A percentile compares a stretch with the other conserved stretches of the same genome.
phyloP scores from a whole-genome alignment of 2,888 invertebrate species.

The Ceramica pisi region DNA sequence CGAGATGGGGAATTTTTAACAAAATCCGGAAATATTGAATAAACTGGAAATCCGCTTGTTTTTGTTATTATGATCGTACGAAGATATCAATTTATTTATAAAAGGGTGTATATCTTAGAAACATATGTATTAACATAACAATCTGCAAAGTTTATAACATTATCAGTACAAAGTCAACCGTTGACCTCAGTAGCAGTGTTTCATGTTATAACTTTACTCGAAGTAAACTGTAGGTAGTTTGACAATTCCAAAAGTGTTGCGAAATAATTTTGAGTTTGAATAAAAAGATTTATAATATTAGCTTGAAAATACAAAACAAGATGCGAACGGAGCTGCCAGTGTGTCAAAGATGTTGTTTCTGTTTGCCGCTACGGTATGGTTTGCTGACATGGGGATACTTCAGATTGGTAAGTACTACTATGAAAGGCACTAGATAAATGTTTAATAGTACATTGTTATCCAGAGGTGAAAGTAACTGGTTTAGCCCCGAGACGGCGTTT shows the following conservation, averaged over 20 bases:
- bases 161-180: conserved; percentile 24
- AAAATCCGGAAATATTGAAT: not conserved
- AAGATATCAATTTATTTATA: conserved; percentile 7
- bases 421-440: no score
- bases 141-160: not conserved
- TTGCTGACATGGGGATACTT: conserved; percentile 66
- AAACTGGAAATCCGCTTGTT: not conserved
- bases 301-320: conserved; percentile 6
- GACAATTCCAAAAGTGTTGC: not conserved
- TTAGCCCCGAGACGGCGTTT: no score
- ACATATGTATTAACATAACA: not conserved
- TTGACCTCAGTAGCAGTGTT: conserved; percentile 16
- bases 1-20: not conserved
- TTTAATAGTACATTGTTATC: no score
- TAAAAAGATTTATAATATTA: not conserved
- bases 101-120: conserved; percentile 5
- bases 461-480: no score
- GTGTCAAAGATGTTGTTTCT: conserved; percentile 65
- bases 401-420: conserved; percentile 56
- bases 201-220: no score
- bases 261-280: no score
- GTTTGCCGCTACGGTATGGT: conserved; percentile 66
- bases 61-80: conserved; percentile 21
- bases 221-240: no score
- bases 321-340: conserved; percentile 64